Evolutionary conservation across 2,797 vertebrate species (phyloP), one percentile per base, ranked within the genome.

Genomic region (Tragelaphus eurycerus): DNA sequence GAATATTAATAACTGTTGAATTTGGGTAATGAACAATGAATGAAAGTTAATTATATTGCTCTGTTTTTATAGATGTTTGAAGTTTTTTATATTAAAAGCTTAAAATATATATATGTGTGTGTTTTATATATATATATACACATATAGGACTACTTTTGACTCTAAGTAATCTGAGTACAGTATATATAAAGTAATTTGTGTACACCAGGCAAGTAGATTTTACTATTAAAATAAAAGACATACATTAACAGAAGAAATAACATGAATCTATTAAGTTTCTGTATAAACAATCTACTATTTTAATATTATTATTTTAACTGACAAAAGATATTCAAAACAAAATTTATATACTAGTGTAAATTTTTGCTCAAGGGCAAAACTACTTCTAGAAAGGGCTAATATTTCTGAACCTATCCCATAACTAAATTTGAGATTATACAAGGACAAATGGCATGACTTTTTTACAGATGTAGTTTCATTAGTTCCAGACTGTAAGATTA

Each of bases 251-350:
- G 19, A 82, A 97, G 54, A 96, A 89, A 79, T 84, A 96, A 93
- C 19, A 91, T 93, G 21, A 74, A 43, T 74, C 67, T 94, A 92
- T 60, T 90, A 86, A 81, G 15, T 95, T 96, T 93, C 43, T 93
- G 3, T 57, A 93, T 96, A 93, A 98, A 97, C 7, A 93, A 83
- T 78, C 29, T 96, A 92, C 78, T 95, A 97, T 90, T 93, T 97
- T 93, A 96, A 92, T 67, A 93, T 84, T 96, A 34, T 50, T 93
- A 43, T 97, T 92, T 95, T 96, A 71, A 71, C 25, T 79, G 34
- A 96, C 85, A 86, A 87, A 94, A 95, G 86, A 89, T 85, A 19
- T 84, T 71, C 43, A 90, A 95, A 96, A 94, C 50, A 86, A 94
- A 97, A 94, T 95, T 89, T 91, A 27, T 50, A 93, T 90, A 76